phyloP scores from a whole-genome alignment of 1,140 invertebrate species.

The Heliconius melpomene region DNA sequence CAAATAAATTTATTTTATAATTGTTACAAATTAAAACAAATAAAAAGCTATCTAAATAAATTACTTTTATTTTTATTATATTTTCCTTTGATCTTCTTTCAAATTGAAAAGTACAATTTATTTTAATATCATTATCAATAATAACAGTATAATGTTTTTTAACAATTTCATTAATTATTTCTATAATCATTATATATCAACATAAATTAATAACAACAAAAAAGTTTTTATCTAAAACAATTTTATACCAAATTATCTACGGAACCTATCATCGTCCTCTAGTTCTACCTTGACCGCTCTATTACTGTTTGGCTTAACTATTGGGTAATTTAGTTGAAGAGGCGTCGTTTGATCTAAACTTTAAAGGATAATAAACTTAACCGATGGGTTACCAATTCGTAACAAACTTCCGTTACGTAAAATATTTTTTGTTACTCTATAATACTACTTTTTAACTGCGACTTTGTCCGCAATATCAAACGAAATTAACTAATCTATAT shows the following conservation, averaged over 20 bases:
- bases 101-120: too few species aligned
- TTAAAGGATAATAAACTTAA: constrained; percentile 27
- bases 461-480: not conserved
- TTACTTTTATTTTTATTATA: too few species aligned
- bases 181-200: too few species aligned
- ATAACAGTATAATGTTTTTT: too few species aligned
- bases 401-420: constrained; percentile 27
- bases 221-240: not conserved
- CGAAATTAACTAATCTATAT: too few species aligned
- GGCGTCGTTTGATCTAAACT: constrained; percentile 33
- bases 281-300: not conserved
- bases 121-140: too few species aligned
- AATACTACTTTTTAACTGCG: not conserved
- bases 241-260: not conserved
- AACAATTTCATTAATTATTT: too few species aligned
- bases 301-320: not conserved
- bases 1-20: too few species aligned
- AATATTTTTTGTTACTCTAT: not conserved
- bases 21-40: too few species aligned
- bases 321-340: constrained; percentile 23
- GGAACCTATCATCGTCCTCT: not conserved
- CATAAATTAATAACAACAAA: not conserved
- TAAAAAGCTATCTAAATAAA: too few species aligned
- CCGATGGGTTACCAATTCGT: constrained; percentile 19
- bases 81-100: too few species aligned